These are phyloP conservation scores for Chiloscyllium punctatum DNA, from an alignment of 2,797 vertebrate species.

Conservation along the genomic window DNA sequence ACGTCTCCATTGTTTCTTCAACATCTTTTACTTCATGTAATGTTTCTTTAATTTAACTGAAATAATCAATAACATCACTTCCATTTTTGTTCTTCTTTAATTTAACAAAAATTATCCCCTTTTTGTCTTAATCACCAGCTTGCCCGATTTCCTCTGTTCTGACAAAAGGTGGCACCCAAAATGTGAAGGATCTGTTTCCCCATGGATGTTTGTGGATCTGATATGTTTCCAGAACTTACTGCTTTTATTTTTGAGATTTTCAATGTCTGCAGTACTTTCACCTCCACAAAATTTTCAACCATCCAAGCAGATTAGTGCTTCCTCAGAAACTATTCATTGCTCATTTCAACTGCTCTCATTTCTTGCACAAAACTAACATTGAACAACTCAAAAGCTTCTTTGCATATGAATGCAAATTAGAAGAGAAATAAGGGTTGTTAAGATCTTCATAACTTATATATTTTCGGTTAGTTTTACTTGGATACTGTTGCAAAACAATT, in stretches of 20 bases:
- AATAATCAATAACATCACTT: neutral
- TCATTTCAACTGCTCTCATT: neutral
- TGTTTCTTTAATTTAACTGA: neutral
- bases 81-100: neutral
- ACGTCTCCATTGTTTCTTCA: neutral
- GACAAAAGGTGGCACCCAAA: neutral
- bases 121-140: neutral
- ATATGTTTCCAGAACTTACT: neutral
- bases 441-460: neutral
- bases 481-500: no score
- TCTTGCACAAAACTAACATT: neutral
- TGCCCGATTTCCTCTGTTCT: neutral
- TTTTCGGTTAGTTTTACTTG: neutral
- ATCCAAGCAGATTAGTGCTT: neutral
- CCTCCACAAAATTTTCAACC: neutral
- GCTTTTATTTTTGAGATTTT: neutral
- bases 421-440: neutral
- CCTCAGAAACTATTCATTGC: neutral
- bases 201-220: neutral
- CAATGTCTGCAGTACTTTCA: no score
- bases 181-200: neutral
- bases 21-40: neutral
- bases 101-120: neutral
- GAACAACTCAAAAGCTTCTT: neutral
- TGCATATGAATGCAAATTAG: neutral